Evolutionary conservation across 2,888 invertebrate species (phyloP), one percentile per base, ranked within the genome.

Genomic region (Erannis defoliaria): DNA sequence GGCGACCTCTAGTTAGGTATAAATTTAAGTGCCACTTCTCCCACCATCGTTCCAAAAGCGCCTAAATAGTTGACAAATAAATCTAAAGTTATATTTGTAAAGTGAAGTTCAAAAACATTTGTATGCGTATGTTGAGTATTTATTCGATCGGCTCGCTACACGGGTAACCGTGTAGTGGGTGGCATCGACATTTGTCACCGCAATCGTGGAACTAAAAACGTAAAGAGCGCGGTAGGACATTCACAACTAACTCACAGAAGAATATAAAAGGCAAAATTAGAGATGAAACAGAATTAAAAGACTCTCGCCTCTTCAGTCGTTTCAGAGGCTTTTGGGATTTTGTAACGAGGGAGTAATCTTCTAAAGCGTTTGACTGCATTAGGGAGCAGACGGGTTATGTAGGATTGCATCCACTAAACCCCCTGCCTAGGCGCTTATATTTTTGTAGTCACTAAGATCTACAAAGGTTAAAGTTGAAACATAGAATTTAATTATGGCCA

Each of bases 181-280:
- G 90, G 90, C 84, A 88, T 87, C 84, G 81, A 77, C 88, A 90
- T 91, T 91, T 89, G 89, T 90, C 91, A 88, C 83, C 73, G 77
- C 64, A 72, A 49, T 65, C 80, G 72, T 38, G 64, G 76, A 83
- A 69, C 72, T 66, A 71, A 57, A 65, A 40, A 29, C 4, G 43
- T 1, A 45, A 26, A 26, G 43, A 23, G 42, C 42, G 26, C 26
- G 10, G 43, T 16, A 26, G 1, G 6, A n/a, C n/a, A 1, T 45
- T 23, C 9, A 14, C 10, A 4, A 31, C 31, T 19, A 40, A 40
- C 18, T 12, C 21, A 21, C 6, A 6, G 6, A 12, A 21, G 26
- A 45, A 26, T 45, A 12, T 5, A 45, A 14, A 45, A 45, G 16
- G 21, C 6, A 12, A 29, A 1, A 29, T 8, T 5, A 9, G 9